These are phyloP conservation scores for Samia ricini DNA, from an alignment of 1,140 invertebrate genomes.

Conservation along the genomic window DNA sequence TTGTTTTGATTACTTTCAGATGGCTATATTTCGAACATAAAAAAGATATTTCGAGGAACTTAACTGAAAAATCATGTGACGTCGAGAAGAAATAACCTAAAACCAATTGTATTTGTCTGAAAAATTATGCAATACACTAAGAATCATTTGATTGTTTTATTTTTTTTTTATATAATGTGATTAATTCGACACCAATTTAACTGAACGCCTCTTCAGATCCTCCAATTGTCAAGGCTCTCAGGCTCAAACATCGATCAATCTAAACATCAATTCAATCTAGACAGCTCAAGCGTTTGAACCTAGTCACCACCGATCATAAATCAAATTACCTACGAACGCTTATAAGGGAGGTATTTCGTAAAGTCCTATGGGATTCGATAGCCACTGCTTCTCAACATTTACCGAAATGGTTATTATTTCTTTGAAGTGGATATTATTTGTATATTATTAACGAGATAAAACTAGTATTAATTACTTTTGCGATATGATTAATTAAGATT, in stretches of 20 bases:
- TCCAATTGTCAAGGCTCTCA: not conserved
- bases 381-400: not conserved
- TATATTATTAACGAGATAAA: too few relatives aligned
- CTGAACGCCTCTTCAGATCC: not conserved
- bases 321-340: conserved; percentile 8
- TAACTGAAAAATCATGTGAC: conserved; percentile 9
- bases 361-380: conserved; percentile 1
- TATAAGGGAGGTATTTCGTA: conserved; percentile 9
- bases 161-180: not conserved
- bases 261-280: conserved; percentile 3
- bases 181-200: too few relatives aligned
- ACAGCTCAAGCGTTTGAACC: conserved; percentile 2
- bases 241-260: conserved; percentile 5
- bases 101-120: not conserved
- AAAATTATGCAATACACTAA: too few relatives aligned
- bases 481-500: too few relatives aligned
- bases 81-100: conserved; percentile 16
- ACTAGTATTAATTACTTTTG: too few relatives aligned
- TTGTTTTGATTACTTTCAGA: conserved; percentile 24
- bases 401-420: not conserved
- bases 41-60: conserved; percentile 25
- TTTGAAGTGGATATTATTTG: too few relatives aligned
- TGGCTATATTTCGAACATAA: conserved; percentile 40
- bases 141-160: too few relatives aligned
- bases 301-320: conserved; percentile 9